A percentile compares a stretch with the other conserved stretches of the same genome.
These are phyloP conservation scores for Girardinus metallicus DNA, from an alignment of 2,797 vertebrate species.

Conservation along the genomic window DNA sequence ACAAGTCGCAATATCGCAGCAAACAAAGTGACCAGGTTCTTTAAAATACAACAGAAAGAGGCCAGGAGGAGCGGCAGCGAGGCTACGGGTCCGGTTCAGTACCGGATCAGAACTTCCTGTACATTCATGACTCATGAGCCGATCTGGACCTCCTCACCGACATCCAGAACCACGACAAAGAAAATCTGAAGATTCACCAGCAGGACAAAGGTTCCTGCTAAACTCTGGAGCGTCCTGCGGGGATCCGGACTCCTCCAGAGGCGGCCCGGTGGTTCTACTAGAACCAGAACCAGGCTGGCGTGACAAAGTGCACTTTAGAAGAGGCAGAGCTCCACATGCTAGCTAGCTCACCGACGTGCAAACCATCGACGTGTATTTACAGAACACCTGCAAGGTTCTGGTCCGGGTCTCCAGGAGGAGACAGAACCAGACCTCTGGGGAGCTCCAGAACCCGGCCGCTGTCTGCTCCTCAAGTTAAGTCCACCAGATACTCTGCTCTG, in stretches of 20 bases:
- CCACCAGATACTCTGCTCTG: not conserved
- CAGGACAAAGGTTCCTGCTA: not conserved
- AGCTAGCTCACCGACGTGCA: conserved; percentile 69
- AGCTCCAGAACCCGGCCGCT: not conserved
- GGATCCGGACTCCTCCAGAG: not conserved
- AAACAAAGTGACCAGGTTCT: not conserved
- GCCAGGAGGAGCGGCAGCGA: not conserved
- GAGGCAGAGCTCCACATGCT: conserved; percentile 30
- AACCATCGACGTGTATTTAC: conserved; percentile 21
- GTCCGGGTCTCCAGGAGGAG: not conserved
- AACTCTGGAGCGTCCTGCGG: not conserved
- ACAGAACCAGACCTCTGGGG: not conserved
- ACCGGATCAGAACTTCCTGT: conserved; percentile 28
- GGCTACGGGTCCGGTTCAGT: not conserved
- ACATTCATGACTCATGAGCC: conserved; percentile 61
- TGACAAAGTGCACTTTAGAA: conserved; percentile 59
- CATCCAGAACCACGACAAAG: not conserved
- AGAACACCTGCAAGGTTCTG: not conserved
- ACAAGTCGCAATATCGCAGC: conserved; percentile 87
- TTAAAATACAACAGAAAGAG: not conserved
- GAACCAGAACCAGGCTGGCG: not conserved
- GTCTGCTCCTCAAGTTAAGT: not conserved
- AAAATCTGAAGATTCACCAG: not conserved
- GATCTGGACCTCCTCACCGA: conserved; percentile 17
- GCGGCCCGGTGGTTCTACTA: not conserved